Base-by-base conservation (phyloP, 2,888 invertebrate species). In the Cistogaster globosa region DNA sequence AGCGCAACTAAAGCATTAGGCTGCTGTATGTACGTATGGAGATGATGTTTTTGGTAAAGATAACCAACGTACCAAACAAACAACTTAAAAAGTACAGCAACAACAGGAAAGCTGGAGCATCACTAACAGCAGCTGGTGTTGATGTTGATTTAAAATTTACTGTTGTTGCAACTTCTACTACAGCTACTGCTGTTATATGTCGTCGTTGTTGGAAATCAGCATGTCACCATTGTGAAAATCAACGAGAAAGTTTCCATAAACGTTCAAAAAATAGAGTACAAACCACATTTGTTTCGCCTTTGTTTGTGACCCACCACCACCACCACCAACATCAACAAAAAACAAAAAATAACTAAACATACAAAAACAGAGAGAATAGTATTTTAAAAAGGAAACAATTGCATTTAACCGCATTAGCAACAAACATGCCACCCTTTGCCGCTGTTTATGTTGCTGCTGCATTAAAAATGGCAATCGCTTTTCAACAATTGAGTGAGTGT, bases 211-310 rank as follows among this genome's bases (percentile, higher is more conserved):
- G 36, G 14, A 72, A 84, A 84, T 84, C 84, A 81, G 84, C 84
- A 84, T 84, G 84, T 71, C 84, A 84, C 76, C 81, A 57, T 80
- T 58, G 67, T 71, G 20, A 76, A 75, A 84, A 81, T 80, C 82
- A 83, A 65, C 82, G 65, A 77, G 71, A 82, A 82, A 76, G 75
- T 82, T 76, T 76, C 51, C n/a, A 53, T 58, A 63, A 69, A 48
- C 36, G 20, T 62, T 12, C 22, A 69, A 18, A 78, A 60, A 42
- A 67, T 68, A 48, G 78, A 78, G 32, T 71, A 60, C 38, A 65
- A 77, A 77, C 82, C 82, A 55, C 71, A 83, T 72, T 83, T 67
- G 77, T 71, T 65, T 82, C 82, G 69, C 48, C 75, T 69, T 69
- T 63, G 68, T 58, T 76, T 80, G 63, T 76, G 67, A 77, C 60